These are phyloP conservation scores for Cassiopea andromeda DNA, from an alignment of 30 jellyfish, hydroid and myxozoan species.

Conservation along the genomic window DNA sequence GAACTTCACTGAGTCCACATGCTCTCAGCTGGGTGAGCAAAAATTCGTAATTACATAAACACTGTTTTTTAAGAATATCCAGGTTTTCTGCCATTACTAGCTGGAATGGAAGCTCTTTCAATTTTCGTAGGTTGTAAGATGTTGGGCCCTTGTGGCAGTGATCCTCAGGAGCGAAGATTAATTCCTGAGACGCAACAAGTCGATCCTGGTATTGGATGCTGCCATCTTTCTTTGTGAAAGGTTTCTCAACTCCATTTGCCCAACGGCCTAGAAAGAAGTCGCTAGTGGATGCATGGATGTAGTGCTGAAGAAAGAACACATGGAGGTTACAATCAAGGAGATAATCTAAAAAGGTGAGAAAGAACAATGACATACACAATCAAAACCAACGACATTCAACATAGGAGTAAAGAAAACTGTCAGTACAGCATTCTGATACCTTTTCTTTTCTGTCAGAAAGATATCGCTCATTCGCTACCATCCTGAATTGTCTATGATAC, in stretches of 20 bases:
- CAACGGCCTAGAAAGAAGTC: conserved; percentile 83
- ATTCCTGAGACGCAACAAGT: conserved; percentile 71
- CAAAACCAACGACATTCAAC: too few species aligned
- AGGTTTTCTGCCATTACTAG: conserved; percentile 56
- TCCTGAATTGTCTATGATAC: conserved; percentile 87
- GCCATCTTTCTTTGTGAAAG: conserved; percentile 56
- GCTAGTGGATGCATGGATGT: conserved; percentile 33
- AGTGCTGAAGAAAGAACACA: conserved; percentile 12
- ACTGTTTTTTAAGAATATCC: conserved; percentile 51
- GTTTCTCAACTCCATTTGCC: conserved; percentile 73
- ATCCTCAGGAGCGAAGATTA: conserved; percentile 40
- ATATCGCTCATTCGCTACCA: conserved; percentile 79
- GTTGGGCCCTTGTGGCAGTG: conserved; percentile 54
- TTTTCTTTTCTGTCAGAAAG: conserved; percentile 44
- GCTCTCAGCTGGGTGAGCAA: conserved; percentile 74
- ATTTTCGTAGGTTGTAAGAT: conserved; percentile 70
- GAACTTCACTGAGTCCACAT: conserved; percentile 48
- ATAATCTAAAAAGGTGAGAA: too few species aligned
- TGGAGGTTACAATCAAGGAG: too few species aligned
- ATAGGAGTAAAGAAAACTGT: not conserved
- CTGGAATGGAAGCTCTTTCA: conserved; percentile 81
- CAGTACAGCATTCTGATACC: not conserved
- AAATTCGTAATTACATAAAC: conserved; percentile 76
- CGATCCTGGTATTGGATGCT: conserved; percentile 37
- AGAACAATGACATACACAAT: too few species aligned